A percentile compares a stretch with the other conserved stretches of the same genome.
These are phyloP conservation scores for Biston betularia DNA, from an alignment of 2,888 invertebrate genomes.

Conservation along the genomic window DNA sequence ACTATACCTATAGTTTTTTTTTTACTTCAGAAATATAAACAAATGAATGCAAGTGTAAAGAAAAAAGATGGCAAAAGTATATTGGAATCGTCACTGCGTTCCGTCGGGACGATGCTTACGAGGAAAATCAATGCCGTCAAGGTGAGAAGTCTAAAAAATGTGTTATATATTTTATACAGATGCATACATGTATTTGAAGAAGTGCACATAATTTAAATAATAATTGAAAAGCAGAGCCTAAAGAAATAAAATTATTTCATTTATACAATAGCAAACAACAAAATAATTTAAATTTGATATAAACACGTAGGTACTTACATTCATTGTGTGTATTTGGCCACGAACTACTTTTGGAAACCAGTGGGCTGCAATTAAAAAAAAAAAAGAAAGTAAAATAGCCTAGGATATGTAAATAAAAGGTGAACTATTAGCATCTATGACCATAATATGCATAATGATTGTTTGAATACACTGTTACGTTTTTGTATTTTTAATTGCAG, in stretches of 20 bases:
- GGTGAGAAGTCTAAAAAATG: conserved; percentile 72
- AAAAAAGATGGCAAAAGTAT: conserved; percentile 92
- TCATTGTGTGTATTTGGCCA: neutral
- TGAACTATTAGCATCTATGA: too few species aligned
- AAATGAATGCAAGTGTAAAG: conserved; percentile 92
- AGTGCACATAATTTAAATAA: neutral
- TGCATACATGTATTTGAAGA: neutral
- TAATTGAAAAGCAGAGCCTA: too few species aligned
- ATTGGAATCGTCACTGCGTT: conserved; percentile 92
- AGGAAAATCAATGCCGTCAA: conserved; percentile 96
- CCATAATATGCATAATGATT: neutral
- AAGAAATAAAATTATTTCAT: too few species aligned
- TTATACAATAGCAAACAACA: too few species aligned
- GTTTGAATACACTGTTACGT: neutral
- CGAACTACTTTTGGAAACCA: neutral
- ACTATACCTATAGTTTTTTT: neutral
- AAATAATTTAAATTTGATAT: too few species aligned
- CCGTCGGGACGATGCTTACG: conserved; percentile 94
- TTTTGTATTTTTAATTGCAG: conserved; percentile 66
- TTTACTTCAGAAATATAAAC: conserved; percentile 89
- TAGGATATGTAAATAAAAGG: too few species aligned
- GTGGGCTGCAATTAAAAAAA: too few species aligned
- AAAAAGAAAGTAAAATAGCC: too few species aligned
- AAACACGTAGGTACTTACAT: too few species aligned
- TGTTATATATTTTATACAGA: neutral